Evolutionary conservation across 64 coral and sea anemone species (phyloP), one percentile per base, ranked within the genome.

Genomic region (Orbicella faveolata): DNA sequence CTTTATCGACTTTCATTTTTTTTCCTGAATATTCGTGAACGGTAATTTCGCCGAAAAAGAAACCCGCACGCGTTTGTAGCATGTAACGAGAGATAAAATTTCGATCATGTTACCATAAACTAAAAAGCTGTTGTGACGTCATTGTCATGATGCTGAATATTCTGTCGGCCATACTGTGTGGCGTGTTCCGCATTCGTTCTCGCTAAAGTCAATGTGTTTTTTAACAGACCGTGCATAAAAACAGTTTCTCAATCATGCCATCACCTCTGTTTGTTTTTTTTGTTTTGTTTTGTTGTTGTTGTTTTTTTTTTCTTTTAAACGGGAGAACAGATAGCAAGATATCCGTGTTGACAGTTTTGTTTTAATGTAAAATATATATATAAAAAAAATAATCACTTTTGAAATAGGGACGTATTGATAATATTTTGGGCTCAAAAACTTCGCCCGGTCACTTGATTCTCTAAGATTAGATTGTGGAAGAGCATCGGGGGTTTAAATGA

Each of bases 61-160:
- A 37, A 19, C 41, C 34, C 36, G 37, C 19, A 83, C 64, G 20
- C 19, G 36, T 83, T 85, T 48, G 4, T 73, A 39, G 15, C 55
- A 59, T 9, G 55, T 59, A 59, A 10, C 55, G 10, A 84, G 57
- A 36, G 52, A 48, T 70, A 79, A 57, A 26, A 20, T 79, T 59
- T 79, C 21, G 13, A 23, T 79, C 65, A 13, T 73, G 37, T 52
- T 30, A 37, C 52, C 65, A 16, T 52, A 23, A 85, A 48, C 44
- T 23, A 25, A 52, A 65, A 52, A 25, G 37, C 41, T 17, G 36
- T n/a, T n/a, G 20, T 85, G 82, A 85, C 82, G 82, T 85, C 82
- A 85, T 4, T n/a, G 67, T 53, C 1, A 85, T 85, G 67, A 69
- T 53, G 65, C 44, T 54, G 82, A 73, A 85, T 72, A 85, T 73